phyloP scores from a whole-genome alignment of 2,888 invertebrate genomes.

The Dastarcus helophoroides region DNA sequence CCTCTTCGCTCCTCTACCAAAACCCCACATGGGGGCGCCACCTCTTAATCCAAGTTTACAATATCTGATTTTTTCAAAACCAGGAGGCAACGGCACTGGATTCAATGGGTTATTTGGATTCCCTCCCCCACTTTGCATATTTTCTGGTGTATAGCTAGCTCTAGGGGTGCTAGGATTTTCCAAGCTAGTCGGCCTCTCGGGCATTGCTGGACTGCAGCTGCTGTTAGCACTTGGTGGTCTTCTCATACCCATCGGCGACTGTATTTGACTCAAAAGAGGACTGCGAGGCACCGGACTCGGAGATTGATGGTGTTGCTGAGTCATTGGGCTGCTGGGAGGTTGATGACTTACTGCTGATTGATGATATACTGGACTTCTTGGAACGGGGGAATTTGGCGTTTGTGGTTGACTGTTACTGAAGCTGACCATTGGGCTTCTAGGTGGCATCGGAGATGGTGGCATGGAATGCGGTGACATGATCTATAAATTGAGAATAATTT shows the following conservation, averaged over 20 bases:
- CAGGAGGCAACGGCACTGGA: slow-evolving; percentile 47
- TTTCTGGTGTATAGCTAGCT: slow-evolving; percentile 37
- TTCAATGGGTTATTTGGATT: slow-evolving; percentile 45
- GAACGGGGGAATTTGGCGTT: slow-evolving; percentile 47
- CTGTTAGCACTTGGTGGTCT: slow-evolving; percentile 44
- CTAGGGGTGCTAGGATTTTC: slow-evolving; percentile 47
- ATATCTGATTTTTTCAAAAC: slow-evolving; percentile 47
- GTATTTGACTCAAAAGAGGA: slow-evolving; percentile 34
- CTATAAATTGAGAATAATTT: no score
- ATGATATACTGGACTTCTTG: slow-evolving; percentile 47
- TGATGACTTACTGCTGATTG: slow-evolving; percentile 30
- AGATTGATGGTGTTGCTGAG: slow-evolving; percentile 39
- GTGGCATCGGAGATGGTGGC: slow-evolving; percentile 39
- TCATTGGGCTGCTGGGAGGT: slow-evolving; percentile 42
- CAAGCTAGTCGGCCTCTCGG: slow-evolving; percentile 47
- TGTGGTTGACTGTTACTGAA: slow-evolving; percentile 28
- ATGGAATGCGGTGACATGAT: slow-evolving; percentile 37
- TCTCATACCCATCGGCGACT: slow-evolving; percentile 44
- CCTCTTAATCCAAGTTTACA: slow-evolving; percentile 51
- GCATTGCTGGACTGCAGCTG: slow-evolving; percentile 43
- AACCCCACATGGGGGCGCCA: slow-evolving; percentile 55
- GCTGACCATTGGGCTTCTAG: slow-evolving; percentile 34
- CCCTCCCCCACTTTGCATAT: slow-evolving; percentile 35
- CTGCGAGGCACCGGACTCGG: slow-evolving; percentile 37
- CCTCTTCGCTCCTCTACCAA: slow-evolving; percentile 34